These are phyloP conservation scores for Cossypha dichroa DNA, from an alignment of 2,797 vertebrate species.

Conservation along the genomic window DNA sequence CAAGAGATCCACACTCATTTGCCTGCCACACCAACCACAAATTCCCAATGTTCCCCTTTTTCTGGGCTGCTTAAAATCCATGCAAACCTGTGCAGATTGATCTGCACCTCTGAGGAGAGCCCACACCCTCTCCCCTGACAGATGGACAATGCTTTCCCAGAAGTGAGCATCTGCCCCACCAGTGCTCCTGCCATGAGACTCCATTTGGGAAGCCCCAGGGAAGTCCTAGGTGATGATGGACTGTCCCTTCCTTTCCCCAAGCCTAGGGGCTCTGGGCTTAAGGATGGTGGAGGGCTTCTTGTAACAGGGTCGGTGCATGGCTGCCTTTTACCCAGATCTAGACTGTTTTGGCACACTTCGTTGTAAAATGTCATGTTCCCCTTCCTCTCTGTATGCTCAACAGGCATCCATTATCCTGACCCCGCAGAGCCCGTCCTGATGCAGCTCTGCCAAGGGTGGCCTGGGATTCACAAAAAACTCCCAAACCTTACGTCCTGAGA, in stretches of 20 bases:
- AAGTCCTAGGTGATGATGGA: neutral
- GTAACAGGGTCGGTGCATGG: neutral
- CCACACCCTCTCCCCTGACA: neutral
- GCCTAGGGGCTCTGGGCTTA: neutral
- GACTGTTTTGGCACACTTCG: neutral
- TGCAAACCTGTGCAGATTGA: neutral
- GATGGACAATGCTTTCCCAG: neutral
- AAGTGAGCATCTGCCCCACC: neutral
- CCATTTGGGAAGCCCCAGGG: neutral
- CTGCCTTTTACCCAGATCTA: neutral
- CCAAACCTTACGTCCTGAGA: accelerated
- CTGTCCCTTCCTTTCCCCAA: neutral
- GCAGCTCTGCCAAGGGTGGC: neutral
- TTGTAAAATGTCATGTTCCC: neutral
- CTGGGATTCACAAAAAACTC: neutral
- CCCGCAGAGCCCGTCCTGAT: neutral
- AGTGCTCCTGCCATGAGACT: neutral
- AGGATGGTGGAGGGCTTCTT: neutral
- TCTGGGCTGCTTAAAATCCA: neutral
- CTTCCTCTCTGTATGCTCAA: neutral
- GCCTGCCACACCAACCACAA: neutral
- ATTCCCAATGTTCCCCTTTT: neutral
- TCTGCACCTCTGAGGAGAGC: neutral
- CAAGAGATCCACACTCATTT: neutral
- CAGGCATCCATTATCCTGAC: neutral